These are phyloP conservation scores for Pituophis catenifer DNA, from an alignment of 2,113 vertebrate species.

Conservation along the genomic window DNA sequence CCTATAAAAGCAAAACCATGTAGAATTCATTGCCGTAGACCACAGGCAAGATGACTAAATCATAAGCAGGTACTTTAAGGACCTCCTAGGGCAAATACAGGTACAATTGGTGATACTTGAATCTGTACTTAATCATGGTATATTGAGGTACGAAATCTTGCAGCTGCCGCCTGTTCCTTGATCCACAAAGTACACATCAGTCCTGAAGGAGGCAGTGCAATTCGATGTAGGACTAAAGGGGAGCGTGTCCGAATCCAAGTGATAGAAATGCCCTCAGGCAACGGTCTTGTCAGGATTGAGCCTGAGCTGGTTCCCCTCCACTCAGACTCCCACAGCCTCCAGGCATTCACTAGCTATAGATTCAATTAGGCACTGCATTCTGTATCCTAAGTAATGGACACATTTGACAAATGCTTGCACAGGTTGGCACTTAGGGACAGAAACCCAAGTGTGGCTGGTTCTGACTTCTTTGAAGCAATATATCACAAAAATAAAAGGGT, in stretches of 20 bases:
- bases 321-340: neutral
- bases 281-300: neutral
- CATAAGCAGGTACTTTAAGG: neutral
- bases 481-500: neutral
- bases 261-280: neutral
- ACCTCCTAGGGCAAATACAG: neutral
- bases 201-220: neutral
- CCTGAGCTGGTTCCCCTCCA: neutral
- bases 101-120: neutral
- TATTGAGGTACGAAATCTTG: neutral
- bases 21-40: neutral
- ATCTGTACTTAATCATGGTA: neutral
- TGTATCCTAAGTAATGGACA: neutral
- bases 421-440: neutral
- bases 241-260: neutral
- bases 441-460: neutral
- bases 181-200: neutral
- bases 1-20: neutral
- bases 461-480: neutral
- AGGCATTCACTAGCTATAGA: neutral
- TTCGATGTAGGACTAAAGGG: neutral
- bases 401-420: neutral
- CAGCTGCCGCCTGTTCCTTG: neutral
- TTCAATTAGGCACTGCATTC: neutral
- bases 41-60: neutral